A percentile compares a stretch with the other conserved stretches of the same genome.
These are phyloP conservation scores for Drusus annulatus DNA, from an alignment of 1,140 invertebrate species.

Conservation along the genomic window DNA sequence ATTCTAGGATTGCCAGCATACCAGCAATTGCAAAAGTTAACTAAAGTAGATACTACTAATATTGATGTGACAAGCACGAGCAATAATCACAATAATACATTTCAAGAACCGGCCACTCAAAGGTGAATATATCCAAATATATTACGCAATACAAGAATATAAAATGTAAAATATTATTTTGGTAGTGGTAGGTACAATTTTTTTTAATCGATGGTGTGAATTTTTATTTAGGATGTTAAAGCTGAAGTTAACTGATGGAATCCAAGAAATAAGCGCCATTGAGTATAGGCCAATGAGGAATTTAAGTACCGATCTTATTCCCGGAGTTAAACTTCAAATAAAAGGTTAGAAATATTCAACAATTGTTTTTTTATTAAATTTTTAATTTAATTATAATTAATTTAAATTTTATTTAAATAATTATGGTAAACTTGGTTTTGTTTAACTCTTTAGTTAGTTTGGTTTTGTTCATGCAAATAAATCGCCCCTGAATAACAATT, in stretches of 20 bases:
- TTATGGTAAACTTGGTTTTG: no score
- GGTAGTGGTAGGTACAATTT: no score
- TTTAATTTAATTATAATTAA: not conserved
- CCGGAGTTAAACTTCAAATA: slow-evolving; percentile 77
- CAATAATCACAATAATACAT: slow-evolving; percentile 56
- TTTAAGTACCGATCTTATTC: slow-evolving; percentile 75
- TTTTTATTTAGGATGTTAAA: slow-evolving; percentile 76
- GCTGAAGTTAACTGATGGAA: slow-evolving; percentile 84
- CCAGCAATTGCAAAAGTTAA: slow-evolving; percentile 68
- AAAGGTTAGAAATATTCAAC: slow-evolving; percentile 61
- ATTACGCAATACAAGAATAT: no score
- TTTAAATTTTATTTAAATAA: no score
- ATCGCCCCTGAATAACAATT: no score
- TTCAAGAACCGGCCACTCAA: slow-evolving; percentile 63
- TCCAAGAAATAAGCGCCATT: slow-evolving; percentile 79
- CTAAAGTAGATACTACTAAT: slow-evolving; percentile 68
- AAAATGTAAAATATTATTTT: no score
- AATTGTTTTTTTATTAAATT: not conserved
- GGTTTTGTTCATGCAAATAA: no score
- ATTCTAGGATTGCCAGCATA: slow-evolving; percentile 66
- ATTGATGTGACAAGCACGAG: slow-evolving; percentile 66
- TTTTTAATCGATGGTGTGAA: not conserved
- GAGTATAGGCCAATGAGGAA: slow-evolving; percentile 79
- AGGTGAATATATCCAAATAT: slow-evolving; percentile 58
- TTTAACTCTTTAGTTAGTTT: no score